These are phyloP conservation scores for Andrena cerasifolii DNA, from an alignment of 1,140 invertebrate genomes.

Conservation along the genomic window DNA sequence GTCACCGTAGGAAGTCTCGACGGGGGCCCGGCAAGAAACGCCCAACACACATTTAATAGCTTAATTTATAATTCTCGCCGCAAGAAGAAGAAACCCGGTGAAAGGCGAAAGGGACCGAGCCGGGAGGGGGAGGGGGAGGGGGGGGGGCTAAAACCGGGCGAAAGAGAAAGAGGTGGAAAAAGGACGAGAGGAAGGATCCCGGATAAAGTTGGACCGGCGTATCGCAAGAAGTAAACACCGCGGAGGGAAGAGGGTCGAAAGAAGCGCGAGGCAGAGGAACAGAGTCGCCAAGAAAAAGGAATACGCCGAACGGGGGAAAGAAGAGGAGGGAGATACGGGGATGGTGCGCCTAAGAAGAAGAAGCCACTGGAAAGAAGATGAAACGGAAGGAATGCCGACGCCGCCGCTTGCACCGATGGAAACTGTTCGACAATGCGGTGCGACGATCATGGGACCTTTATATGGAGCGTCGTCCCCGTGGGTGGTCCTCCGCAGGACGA, in stretches of 20 bases:
- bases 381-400: slow-evolving; percentile 71
- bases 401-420: slow-evolving; percentile 64
- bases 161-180: not conserved
- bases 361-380: slow-evolving; percentile 66
- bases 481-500: slow-evolving; percentile 77
- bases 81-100: slow-evolving; percentile 48
- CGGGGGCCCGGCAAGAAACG: slow-evolving; percentile 61
- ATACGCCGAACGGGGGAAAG: slow-evolving; percentile 10
- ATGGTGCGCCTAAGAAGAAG: slow-evolving; percentile 59
- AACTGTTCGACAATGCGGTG: slow-evolving; percentile 70
- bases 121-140: not conserved
- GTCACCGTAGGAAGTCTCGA: slow-evolving; percentile 42
- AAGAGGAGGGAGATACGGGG: slow-evolving; percentile 48
- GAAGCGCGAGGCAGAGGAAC: slow-evolving; percentile 41
- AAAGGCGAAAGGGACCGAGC: slow-evolving; percentile 17
- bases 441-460: slow-evolving; percentile 72
- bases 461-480: slow-evolving; percentile 80
- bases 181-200: not conserved
- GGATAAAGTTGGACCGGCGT: slow-evolving; percentile 29
- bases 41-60: slow-evolving; percentile 76
- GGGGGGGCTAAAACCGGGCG: not conserved
- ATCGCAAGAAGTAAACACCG: slow-evolving; percentile 43
- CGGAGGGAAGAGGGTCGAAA: slow-evolving; percentile 49
- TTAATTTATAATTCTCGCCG: slow-evolving; percentile 79
- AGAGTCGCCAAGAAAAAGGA: slow-evolving; percentile 45